Base-by-base conservation (phyloP, 2,888 invertebrate genomes). In the Tyria jacobaeae region DNA sequence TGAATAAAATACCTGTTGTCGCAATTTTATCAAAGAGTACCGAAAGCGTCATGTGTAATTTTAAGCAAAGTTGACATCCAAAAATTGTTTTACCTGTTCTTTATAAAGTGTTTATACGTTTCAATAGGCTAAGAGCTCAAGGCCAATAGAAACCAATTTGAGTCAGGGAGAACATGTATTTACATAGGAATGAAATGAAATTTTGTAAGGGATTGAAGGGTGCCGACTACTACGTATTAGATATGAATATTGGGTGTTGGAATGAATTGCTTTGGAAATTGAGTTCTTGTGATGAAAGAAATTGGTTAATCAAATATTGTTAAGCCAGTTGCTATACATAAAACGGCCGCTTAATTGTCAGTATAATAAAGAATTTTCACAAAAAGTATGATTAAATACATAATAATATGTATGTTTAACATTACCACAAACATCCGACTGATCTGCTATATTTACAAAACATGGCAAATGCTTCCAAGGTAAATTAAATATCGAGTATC, bases 111-210 rank as follows among this genome's bases (percentile, higher is more conserved):
- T 78, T 78, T 79, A 78, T 81, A 80, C 68, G 59, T 78, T 85
- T 81, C 81, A 84, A 82, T 84, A 82, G 74, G 79, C 76, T 84
- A 82, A 75, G 74, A 81, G 78, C 70, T 78, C 75, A 66, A 68
- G 71, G 68, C 73, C 79, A 80, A 82, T 81, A 81, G 75, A 79
- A 80, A 76, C 78, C 84, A 84, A 82, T 84, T 84, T 74, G 70
- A 72, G 60, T 72, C 68, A 78, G 73, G 75, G 78, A 80, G 72
- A 69, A 61, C 58, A 60, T 73, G 53, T 78, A 82, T 86, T 84
- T 84, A 78, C 83, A 83, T 82, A 78, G 34, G 21, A 53, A 55
- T 31, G 77, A 78, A 82, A 81, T 80, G 81, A 79, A 83, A 85
- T 83, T 76, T 83, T 82, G 77, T 79, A 73, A 71, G 71, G 39